A percentile compares a stretch with the other conserved stretches of the same genome.
Evolutionary conservation across 2,113 vertebrate species (phyloP).

Genomic region (Apaloderma vittatum): DNA sequence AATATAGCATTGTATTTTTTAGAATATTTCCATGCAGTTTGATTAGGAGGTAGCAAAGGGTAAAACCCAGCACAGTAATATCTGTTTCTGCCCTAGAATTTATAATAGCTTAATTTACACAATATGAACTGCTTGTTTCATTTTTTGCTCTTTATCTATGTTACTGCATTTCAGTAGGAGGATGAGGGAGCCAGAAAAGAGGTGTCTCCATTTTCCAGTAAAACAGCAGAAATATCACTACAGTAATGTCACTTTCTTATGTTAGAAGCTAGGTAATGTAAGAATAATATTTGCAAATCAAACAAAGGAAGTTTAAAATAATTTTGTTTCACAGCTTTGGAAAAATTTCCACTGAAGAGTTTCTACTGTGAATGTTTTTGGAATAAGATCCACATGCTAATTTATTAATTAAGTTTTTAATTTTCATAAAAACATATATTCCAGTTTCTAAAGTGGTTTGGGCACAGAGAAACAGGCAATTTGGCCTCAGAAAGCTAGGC

Average conservation of each 20-base stretch:
- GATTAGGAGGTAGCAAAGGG: not conserved
- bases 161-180: not conserved
- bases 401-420: not conserved
- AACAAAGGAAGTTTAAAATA: not conserved
- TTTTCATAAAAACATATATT: not conserved
- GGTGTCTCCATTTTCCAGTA: not conserved
- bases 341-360: not conserved
- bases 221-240: not conserved
- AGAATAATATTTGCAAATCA: not conserved
- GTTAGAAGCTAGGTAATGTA: not conserved
- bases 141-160: not conserved
- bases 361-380: accelerated
- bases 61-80: accelerated
- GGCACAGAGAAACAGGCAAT: not conserved
- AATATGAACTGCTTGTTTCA: not conserved
- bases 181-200: not conserved
- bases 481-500: not conserved
- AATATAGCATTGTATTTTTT: not conserved
- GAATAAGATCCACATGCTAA: not conserved
- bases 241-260: not conserved
- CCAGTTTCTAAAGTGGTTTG: not conserved
- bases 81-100: not conserved
- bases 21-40: not conserved
- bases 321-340: not conserved
- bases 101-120: not conserved